phyloP scores from a whole-genome alignment of 2,888 invertebrate species.

The Ectropis crepuscularia region DNA sequence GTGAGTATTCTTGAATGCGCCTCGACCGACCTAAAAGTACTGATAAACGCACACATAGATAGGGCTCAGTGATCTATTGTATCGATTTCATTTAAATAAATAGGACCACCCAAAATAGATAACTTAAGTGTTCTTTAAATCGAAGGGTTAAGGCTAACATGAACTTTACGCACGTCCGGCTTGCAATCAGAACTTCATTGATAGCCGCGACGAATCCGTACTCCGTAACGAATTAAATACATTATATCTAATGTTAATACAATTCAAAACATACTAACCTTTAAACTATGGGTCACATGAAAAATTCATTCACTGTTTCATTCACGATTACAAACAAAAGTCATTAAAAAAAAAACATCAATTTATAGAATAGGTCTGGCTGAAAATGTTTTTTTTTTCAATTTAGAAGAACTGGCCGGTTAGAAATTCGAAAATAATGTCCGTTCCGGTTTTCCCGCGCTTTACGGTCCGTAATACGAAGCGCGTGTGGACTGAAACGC shows the following conservation, averaged over 20 bases:
- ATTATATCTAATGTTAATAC: slow-evolving; percentile 42
- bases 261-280: slow-evolving; percentile 64
- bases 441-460: slow-evolving; percentile 55
- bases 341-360: slow-evolving; percentile 4
- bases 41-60: background rate
- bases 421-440: slow-evolving; percentile 35
- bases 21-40: too few relatives aligned
- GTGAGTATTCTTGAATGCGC: too few relatives aligned
- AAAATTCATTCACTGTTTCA: slow-evolving; percentile 65
- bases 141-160: slow-evolving; percentile 36
- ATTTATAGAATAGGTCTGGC: slow-evolving; percentile 1
- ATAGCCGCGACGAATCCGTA: slow-evolving; percentile 37
- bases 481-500: slow-evolving; percentile 67
- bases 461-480: slow-evolving; percentile 52
- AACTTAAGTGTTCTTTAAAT: slow-evolving; percentile 31
- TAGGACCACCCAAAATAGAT: slow-evolving; percentile 34
- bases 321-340: slow-evolving; percentile 46
- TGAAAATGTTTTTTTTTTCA: slow-evolving; percentile 14
- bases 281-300: slow-evolving; percentile 59
- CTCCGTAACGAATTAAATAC: slow-evolving; percentile 31
- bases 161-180: slow-evolving; percentile 38
- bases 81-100: slow-evolving; percentile 22
- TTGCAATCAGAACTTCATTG: slow-evolving; percentile 38
- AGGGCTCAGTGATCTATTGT: background rate
- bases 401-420: background rate